phyloP scores from a whole-genome alignment of 2,888 invertebrate genomes.

The Selenia dentaria region DNA sequence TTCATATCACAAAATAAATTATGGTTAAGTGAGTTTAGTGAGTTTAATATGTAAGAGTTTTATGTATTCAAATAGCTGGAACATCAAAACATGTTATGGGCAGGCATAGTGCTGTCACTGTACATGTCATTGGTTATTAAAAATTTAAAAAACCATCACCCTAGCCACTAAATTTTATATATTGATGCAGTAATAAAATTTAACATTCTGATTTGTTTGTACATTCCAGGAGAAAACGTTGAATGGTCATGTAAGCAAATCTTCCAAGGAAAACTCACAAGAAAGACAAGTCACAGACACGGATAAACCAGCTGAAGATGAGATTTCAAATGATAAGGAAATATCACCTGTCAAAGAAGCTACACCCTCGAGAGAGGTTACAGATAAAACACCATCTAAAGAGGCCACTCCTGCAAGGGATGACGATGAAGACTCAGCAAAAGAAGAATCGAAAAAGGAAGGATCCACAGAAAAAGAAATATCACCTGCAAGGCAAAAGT shows the following conservation, averaged over 20 bases:
- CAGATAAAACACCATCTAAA: constrained; percentile 38
- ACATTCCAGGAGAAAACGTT: constrained; percentile 37
- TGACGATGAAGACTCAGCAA: constrained; percentile 35
- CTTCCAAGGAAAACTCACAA: constrained; percentile 61
- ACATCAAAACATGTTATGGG: too few relatives aligned
- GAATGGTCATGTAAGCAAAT: constrained; percentile 65
- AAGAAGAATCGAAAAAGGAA: constrained; percentile 33
- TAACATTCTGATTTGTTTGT: too few relatives aligned
- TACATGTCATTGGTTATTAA: too few relatives aligned
- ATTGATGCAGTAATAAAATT: too few relatives aligned
- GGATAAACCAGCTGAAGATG: constrained; percentile 40
- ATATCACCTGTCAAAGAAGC: constrained; percentile 47
- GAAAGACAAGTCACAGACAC: constrained; percentile 48
- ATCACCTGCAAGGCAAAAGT: constrained; percentile 52
- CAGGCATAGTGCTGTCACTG: too few relatives aligned
- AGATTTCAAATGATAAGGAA: constrained; percentile 40
- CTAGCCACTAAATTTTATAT: too few relatives aligned
- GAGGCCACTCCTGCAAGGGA: constrained; percentile 50
- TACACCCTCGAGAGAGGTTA: constrained; percentile 41
- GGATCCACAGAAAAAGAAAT: constrained; percentile 42
- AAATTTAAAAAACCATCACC: too few relatives aligned
- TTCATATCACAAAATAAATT: too few relatives aligned
- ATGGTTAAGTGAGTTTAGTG: too few relatives aligned
- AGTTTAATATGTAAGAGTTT: too few relatives aligned
- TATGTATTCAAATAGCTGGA: too few relatives aligned